Conservation (phyloP, 2,888 invertebrate species). For the Ophonus ardosiacus region DNA sequence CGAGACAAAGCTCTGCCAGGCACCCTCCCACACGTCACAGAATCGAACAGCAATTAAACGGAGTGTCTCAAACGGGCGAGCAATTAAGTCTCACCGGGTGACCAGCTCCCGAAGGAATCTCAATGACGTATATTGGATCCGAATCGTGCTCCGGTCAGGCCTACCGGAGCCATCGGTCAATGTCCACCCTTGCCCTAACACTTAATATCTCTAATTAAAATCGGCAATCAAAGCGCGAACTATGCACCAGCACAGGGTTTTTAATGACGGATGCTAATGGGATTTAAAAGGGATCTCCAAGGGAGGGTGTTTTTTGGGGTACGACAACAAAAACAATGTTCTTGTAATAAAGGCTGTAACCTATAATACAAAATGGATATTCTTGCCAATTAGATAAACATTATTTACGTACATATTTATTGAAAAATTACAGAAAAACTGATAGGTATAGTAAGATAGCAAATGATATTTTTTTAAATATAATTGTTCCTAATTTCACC, state of each 20-base stretch:
- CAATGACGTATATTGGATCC: slow-evolving; percentile 60
- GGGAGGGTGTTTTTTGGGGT: not conserved
- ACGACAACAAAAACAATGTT: too few relatives aligned
- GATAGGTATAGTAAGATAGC: too few relatives aligned
- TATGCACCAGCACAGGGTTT: not conserved
- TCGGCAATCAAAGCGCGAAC: slow-evolving; percentile 45
- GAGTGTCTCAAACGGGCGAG: slow-evolving; percentile 58
- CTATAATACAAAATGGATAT: too few relatives aligned
- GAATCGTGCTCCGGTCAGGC: not conserved
- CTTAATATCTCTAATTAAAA: slow-evolving; percentile 60
- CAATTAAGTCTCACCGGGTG: slow-evolving; percentile 58
- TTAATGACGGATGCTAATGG: not conserved
- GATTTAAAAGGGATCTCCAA: not conserved
- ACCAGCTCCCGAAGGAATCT: slow-evolving; percentile 58
- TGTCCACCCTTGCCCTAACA: slow-evolving; percentile 13
- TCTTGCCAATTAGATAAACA: too few relatives aligned
- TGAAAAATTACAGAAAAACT: too few relatives aligned
- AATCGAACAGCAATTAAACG: slow-evolving; percentile 63
- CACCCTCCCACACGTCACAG: slow-evolving; percentile 50
- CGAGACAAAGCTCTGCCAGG: not conserved
- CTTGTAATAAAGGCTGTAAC: too few relatives aligned
- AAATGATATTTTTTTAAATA: too few relatives aligned
- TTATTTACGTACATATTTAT: too few relatives aligned
- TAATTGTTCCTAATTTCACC: too few relatives aligned
- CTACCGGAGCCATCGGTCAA: slow-evolving; percentile 47